These are phyloP conservation scores for Macrosiphum euphorbiae DNA, from an alignment of 2,888 invertebrate genomes.

Conservation along the genomic window DNA sequence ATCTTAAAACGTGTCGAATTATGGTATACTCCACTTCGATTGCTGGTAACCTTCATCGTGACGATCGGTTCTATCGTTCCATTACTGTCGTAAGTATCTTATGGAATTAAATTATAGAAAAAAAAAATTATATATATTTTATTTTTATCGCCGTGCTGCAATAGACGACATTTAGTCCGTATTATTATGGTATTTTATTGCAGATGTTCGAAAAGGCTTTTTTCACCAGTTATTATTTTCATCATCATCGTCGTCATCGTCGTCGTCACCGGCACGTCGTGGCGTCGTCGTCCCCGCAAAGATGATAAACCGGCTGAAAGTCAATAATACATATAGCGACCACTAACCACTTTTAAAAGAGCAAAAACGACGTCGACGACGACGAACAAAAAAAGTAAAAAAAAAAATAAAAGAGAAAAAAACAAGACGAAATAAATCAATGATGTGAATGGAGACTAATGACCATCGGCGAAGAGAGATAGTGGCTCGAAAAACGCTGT, in stretches of 20 bases:
- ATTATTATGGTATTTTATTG: neutral
- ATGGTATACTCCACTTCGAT: neutral
- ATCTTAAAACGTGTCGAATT: neutral
- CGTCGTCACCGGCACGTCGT: neutral
- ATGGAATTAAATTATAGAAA: neutral
- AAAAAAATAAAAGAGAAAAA: too few species aligned
- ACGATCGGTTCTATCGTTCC: neutral
- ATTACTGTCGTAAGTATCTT: neutral
- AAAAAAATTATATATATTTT: neutral
- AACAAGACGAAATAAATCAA: slow-evolving; percentile 34
- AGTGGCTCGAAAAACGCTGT: neutral
- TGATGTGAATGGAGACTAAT: slow-evolving; percentile 44
- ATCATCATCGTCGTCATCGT: neutral
- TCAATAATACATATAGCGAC: neutral
- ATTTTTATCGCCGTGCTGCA: neutral
- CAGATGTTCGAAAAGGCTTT: neutral
- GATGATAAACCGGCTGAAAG: neutral
- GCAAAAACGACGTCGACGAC: neutral
- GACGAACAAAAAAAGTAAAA: neutral
- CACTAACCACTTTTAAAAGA: neutral
- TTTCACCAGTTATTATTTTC: neutral
- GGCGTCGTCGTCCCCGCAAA: neutral
- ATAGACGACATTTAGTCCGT: neutral
- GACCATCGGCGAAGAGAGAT: slow-evolving; percentile 20
- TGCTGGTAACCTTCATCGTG: neutral